Conservation (phyloP, 2,797 vertebrate genomes). For the Myotis daubentonii region DNA sequence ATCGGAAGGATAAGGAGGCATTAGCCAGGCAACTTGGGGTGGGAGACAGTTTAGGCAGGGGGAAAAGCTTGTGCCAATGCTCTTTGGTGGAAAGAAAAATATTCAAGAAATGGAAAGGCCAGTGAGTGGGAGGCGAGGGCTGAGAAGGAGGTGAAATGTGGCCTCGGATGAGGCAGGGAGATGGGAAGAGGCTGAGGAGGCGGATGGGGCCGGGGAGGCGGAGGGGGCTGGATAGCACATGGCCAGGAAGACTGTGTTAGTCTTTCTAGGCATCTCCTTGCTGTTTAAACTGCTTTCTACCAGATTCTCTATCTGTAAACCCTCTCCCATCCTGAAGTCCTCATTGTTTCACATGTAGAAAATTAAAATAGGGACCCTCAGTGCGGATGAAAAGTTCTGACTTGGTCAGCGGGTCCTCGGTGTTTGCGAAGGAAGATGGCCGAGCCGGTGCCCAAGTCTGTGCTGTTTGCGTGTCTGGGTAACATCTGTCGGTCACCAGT, state of each 20-base stretch:
- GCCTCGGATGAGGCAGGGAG: not conserved
- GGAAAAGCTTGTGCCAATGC: not conserved
- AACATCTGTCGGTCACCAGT: conserved; percentile 85
- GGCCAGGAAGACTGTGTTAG: not conserved
- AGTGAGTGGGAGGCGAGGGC: not conserved
- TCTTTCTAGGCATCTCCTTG: not conserved
- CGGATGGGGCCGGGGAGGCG: not conserved
- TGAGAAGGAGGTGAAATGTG: not conserved
- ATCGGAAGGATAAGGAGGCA: not conserved
- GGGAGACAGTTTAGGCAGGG: not conserved
- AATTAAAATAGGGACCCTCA: not conserved
- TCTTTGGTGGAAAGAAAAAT: not conserved
- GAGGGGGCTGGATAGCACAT: rapidly evolving
- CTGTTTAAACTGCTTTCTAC: not conserved
- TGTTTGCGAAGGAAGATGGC: conserved; percentile 71
- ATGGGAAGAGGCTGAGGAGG: not conserved
- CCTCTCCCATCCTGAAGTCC: not conserved
- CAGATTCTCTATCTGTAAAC: not conserved
- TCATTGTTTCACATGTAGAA: not conserved
- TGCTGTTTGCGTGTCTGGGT: conserved; percentile 92
- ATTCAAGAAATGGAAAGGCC: not conserved
- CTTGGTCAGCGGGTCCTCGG: not conserved
- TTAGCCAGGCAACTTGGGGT: not conserved
- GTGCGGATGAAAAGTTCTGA: not conserved
- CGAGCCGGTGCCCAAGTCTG: conserved; percentile 83